These are phyloP conservation scores for Bombus superbus DNA, from an alignment of 1,140 invertebrate species.

Conservation along the genomic window DNA sequence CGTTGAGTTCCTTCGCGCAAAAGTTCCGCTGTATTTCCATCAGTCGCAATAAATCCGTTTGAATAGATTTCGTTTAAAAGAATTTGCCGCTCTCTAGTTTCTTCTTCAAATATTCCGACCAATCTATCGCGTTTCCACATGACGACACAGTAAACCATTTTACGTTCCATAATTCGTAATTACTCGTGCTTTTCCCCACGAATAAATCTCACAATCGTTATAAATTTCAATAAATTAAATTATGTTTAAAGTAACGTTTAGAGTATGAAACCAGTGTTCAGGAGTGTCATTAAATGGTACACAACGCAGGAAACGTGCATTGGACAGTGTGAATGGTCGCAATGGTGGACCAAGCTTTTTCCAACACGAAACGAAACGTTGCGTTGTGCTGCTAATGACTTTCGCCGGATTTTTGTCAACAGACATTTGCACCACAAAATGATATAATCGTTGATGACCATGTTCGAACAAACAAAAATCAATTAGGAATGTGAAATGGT, in stretches of 20 bases:
- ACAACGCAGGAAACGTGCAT: neutral
- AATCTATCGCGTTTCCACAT: neutral
- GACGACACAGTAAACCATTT: neutral
- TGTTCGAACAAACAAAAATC: neutral
- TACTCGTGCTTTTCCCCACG: neutral
- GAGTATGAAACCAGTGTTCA: neutral
- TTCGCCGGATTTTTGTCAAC: constrained; percentile 26
- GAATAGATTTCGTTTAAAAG: neutral
- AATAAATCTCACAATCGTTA: neutral
- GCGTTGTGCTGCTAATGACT: constrained; percentile 28
- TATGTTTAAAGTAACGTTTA: neutral
- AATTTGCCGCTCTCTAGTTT: neutral
- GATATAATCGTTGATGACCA: constrained; percentile 20
- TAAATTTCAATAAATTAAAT: neutral
- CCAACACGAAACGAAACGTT: neutral
- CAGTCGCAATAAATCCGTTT: neutral
- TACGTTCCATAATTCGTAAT: neutral
- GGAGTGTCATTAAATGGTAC: neutral
- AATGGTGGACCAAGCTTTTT: neutral
- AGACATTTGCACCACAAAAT: neutral
- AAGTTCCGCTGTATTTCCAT: neutral
- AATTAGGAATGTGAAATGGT: neutral
- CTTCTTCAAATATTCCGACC: neutral
- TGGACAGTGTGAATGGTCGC: neutral
- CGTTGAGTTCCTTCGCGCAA: neutral